Conservation (phyloP, 1,140 invertebrate species). For the Leptopilina boulardi region DNA sequence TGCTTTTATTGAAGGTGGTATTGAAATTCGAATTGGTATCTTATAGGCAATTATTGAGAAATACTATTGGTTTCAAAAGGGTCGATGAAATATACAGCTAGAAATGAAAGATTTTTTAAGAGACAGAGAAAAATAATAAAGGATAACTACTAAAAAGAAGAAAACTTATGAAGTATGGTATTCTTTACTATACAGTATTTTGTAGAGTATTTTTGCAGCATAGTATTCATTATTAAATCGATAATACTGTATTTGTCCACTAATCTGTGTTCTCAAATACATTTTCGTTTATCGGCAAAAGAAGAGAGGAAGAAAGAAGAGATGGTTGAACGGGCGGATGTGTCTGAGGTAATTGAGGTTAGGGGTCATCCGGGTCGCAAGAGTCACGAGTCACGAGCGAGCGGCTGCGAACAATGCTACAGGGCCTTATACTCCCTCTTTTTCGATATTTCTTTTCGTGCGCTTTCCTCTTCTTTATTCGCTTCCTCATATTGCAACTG, state of each 20-base stretch:
- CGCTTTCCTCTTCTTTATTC: constrained; percentile 13
- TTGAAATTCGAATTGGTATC: no score
- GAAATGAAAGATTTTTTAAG: no score
- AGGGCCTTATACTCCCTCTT: not conserved
- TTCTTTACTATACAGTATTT: no score
- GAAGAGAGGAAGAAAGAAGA: constrained; percentile 50
- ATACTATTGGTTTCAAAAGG: no score
- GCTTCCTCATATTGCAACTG: constrained; percentile 16
- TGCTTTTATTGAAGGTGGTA: no score
- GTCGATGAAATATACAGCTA: no score
- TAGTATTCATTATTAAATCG: no score
- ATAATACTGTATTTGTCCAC: not conserved
- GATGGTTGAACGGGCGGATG: constrained; percentile 70
- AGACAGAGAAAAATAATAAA: no score
- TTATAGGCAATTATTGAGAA: no score
- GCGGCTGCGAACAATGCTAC: constrained; percentile 73
- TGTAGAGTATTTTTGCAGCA: no score
- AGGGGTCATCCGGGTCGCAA: constrained; percentile 73
- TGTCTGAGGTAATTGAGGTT: constrained; percentile 76
- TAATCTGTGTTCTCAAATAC: constrained; percentile 14
- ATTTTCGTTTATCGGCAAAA: constrained; percentile 33
- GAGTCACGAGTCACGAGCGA: constrained; percentile 76
- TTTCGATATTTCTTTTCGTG: no score
- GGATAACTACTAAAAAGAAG: not conserved
- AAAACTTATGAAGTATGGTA: not conserved